Percentiles rank a stretch among this genome's conserved stretches.
Conservation (phyloP, 2,797 vertebrate genomes). For the Telmatherina bonti region DNA sequence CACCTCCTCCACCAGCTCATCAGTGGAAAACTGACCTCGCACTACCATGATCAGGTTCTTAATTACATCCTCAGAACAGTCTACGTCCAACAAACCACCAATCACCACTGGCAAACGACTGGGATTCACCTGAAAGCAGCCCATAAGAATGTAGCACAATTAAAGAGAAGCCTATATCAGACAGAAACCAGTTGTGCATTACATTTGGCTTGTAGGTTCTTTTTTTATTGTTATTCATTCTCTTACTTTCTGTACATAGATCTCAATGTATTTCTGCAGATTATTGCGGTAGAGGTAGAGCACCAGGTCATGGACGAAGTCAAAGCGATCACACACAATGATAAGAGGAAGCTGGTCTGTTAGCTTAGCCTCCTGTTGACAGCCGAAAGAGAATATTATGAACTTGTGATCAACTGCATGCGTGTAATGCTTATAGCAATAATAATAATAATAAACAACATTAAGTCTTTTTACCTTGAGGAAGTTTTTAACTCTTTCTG, state of each 20-base stretch:
- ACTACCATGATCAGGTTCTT: conserved; percentile 98
- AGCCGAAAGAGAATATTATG: neutral
- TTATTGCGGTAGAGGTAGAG: conserved; percentile 99
- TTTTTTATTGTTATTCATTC: no score
- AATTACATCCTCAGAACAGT: conserved; percentile 98
- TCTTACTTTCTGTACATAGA: conserved; percentile 98
- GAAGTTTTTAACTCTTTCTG: conserved; percentile 97
- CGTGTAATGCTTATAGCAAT: neutral
- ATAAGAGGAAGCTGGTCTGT: conserved; percentile 98
- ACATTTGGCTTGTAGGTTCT: no score
- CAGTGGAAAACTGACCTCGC: conserved; percentile 98
- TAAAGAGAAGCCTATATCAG: neutral
- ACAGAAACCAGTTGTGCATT: neutral
- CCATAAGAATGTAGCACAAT: neutral
- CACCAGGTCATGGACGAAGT: conserved; percentile 99
- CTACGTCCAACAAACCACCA: conserved; percentile 95
- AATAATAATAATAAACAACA: neutral
- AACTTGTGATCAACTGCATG: neutral
- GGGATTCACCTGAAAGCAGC: conserved; percentile 90
- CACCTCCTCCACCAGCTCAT: conserved; percentile 97
- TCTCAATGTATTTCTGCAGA: conserved; percentile 99
- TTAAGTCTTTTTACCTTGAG: conserved; percentile 87
- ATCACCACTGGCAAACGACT: conserved; percentile 97
- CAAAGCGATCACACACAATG: conserved; percentile 98
- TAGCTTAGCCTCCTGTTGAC: conserved; percentile 94